Evolutionary conservation across 2,113 vertebrate genomes (phyloP).

Genomic region (Eulemur macaco): DNA sequence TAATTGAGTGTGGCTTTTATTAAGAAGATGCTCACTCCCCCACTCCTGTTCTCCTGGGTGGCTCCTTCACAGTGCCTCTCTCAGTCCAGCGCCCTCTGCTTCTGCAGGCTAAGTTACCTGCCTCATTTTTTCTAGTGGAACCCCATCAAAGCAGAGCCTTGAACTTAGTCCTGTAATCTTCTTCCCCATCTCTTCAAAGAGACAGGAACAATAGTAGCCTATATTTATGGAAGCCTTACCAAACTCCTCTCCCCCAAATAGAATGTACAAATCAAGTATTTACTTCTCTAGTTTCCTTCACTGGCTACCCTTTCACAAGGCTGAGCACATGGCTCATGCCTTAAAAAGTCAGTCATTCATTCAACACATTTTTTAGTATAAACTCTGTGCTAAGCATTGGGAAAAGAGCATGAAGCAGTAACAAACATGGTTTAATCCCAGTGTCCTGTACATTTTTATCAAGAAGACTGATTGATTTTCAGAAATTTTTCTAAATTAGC

Average conservation of each 20-base stretch:
- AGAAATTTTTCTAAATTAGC: background rate
- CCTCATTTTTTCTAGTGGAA: background rate
- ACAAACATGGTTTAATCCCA: background rate
- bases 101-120: background rate
- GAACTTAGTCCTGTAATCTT: background rate
- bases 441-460: conserved; percentile 38
- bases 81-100: background rate
- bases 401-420: background rate
- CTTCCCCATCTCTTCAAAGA: background rate
- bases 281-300: background rate
- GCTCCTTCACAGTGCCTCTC: conserved; percentile 14
- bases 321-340: background rate
- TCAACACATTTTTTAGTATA: background rate
- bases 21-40: conserved; percentile 38
- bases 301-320: background rate
- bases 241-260: background rate
- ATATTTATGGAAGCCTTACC: background rate
- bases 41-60: conserved; percentile 4
- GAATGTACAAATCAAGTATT: background rate
- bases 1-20: conserved; percentile 51
- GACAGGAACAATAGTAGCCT: background rate
- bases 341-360: conserved; percentile 31
- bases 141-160: background rate
- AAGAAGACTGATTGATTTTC: conserved; percentile 11
- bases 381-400: background rate